Conservation (phyloP, 2,888 invertebrate species). For the Brachylomia viminalis region DNA sequence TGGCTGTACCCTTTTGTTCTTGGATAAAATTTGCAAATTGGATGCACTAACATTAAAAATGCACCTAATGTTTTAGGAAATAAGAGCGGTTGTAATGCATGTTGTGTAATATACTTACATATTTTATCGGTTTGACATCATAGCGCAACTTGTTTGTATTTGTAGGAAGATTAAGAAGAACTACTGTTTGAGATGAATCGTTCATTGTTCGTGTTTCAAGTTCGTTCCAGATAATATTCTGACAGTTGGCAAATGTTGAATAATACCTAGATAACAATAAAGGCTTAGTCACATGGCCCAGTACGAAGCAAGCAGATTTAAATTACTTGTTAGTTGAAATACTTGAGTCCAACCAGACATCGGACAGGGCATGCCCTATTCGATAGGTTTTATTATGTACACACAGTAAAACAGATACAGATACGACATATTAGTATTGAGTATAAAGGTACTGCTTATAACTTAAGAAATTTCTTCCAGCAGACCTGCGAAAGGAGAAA, state of each 20-base stretch:
- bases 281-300: conserved; percentile 4
- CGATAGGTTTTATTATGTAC: too few species aligned
- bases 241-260: conserved; percentile 51
- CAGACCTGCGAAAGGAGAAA: too few species aligned
- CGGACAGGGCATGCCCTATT: not conserved
- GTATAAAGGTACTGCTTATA: too few species aligned
- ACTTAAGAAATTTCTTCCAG: too few species aligned
- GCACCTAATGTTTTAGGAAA: conserved; percentile 3
- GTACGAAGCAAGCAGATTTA: not conserved
- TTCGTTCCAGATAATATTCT: conserved; percentile 43
- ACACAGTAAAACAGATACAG: too few species aligned
- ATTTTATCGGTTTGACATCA: conserved; percentile 41
- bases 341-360: not conserved
- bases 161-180: conserved; percentile 44
- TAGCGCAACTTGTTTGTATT: conserved; percentile 47
- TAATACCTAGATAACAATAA: conserved; percentile 28
- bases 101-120: conserved; percentile 18
- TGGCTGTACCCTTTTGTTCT: conserved; percentile 49
- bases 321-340: not conserved
- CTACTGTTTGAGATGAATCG: conserved; percentile 48
- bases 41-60: conserved; percentile 2
- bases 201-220: conserved; percentile 54
- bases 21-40: conserved; percentile 43
- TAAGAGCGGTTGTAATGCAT: conserved; percentile 36
- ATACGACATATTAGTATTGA: too few species aligned